Evolutionary conservation across 1,140 invertebrate species (phyloP), one percentile per base, ranked within the genome.

Genomic region (Hestina assimilis): DNA sequence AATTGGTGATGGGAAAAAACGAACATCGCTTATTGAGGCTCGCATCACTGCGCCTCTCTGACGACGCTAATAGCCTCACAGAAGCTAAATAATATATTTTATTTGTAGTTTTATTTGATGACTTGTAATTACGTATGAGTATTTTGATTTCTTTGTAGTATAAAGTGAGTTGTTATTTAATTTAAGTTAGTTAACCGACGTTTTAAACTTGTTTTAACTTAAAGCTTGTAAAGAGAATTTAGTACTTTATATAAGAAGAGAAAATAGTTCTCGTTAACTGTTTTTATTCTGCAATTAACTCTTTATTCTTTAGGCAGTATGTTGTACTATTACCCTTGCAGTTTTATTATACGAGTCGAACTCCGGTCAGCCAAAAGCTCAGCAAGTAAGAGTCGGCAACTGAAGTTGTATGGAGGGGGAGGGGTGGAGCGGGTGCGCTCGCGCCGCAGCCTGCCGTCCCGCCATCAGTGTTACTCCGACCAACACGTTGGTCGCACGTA

Each of bases 391-490:
- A 14, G 48, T 47, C 46, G 52, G 56, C 50, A 33, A 61, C 55
- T 14, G 59, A 52, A 38, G 46, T 41, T 66, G 50, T 43, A 65
- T 56, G 54, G 60, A 23, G 51, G 62, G 51, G 55, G 53, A 21
- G 58, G 55, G 66, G 48, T 51, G 48, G 52, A 54, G 54, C 24
- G 48, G 56, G 59, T 54, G 66, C 67, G 72, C 68, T 63, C 46
- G 72, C 75, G 71, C 66, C 56, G 69, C 72, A 73, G 68, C 76
- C 75, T 79, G 67, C 71, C 51, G 69, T 66, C 62, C 66, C 41
- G 60, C 71, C 64, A 65, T 73, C 80, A 85, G 82, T 85, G 78
- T 76, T 77, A 75, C 76, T 80, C 73, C 80, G 84, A 81, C 75
- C 80, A 69, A 66, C 67, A 64, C 57, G 53, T 57, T 66, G 84